Base-by-base conservation (phyloP, 2,888 invertebrate genomes). In the Drosophila longiperda region DNA sequence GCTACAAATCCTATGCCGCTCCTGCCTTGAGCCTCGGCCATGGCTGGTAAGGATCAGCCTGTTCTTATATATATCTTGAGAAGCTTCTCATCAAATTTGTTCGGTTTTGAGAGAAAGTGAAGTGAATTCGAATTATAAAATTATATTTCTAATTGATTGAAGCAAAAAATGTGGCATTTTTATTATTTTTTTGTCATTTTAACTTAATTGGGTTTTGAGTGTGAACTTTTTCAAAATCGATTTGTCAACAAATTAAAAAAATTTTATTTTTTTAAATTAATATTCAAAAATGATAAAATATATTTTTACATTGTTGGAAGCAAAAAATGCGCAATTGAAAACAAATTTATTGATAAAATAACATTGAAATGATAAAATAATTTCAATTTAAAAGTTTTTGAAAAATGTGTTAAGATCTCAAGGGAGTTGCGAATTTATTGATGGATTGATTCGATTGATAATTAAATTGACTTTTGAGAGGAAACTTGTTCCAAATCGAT, bases 21-120 rank as follows among this genome's bases (percentile, higher is more conserved):
- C 86, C 96, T 5, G 96, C 96, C 53, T 60, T 85, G 0, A 83
- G 90, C 29, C 74, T 85, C 53, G 87, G 80, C 23, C 91, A 92
- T 83, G 91, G 90, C 66, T 91, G 91, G 91, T 91, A 92, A 85
- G 26, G 12, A n/a, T 0, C 7, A 33, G 6, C 26, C 9, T 8
- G 11, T 26, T 26, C 12, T 34, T 36, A 40, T 32, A 12, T 67
- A 53, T 40, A 29, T 65, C 32, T n/a, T 3, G 58, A 64, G 50
- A 53, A 50, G 34, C 66, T 63, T 42, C 36, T 42, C 32, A 20
- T 23, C 33, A 50, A 57, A 73, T 33, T 60, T 58, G 36, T 33
- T 12, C 52, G 29, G 34, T 45, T 49, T 40, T 38, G 55, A 34
- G 17, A 58, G 53, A 60, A 58, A 61, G 32, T 29, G 23, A 62